Percentiles rank a stretch among this genome's conserved stretches.
Evolutionary conservation across 2,113 vertebrate genomes (phyloP).

Genomic region (Notothenia coriiceps): DNA sequence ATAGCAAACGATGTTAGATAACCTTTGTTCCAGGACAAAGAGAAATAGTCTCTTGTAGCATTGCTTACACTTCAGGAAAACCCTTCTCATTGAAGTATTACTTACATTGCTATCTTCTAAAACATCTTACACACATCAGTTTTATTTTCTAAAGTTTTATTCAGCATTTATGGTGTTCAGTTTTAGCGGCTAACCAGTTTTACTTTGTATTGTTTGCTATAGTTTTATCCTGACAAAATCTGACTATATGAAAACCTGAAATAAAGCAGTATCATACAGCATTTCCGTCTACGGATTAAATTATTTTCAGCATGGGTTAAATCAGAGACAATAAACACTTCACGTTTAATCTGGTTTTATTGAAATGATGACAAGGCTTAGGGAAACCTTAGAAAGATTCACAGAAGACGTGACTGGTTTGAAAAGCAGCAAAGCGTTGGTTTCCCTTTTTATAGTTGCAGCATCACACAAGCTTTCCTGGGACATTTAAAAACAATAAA

Average conservation of each 20-base stretch:
- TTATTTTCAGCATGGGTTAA: constrained; percentile 12
- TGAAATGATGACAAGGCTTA: constrained; percentile 33
- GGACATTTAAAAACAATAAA: constrained; percentile 59
- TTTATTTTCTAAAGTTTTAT: background rate
- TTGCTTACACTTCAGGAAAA: background rate
- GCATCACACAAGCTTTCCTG: constrained; percentile 39
- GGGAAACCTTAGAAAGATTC: constrained; percentile 30
- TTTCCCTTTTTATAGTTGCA: constrained; percentile 35
- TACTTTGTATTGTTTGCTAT: constrained; percentile 39
- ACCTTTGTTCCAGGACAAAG: background rate
- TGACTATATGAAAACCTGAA: constrained; percentile 14
- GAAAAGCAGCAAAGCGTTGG: constrained; percentile 51
- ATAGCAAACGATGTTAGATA: background rate
- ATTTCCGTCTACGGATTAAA: background rate
- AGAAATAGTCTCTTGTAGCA: background rate
- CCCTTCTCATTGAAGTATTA: background rate
- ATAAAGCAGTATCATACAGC: constrained; percentile 51
- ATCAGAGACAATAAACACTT: background rate
- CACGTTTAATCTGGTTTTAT: constrained; percentile 55
- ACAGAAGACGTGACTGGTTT: constrained; percentile 23
- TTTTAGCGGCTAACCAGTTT: background rate
- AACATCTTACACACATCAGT: background rate
- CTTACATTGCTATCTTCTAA: background rate
- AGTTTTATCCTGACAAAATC: constrained; percentile 12
- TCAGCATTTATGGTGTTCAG: background rate